These are phyloP conservation scores for Danaus chrysippus DNA, from an alignment of 2,888 invertebrate species.

Conservation along the genomic window DNA sequence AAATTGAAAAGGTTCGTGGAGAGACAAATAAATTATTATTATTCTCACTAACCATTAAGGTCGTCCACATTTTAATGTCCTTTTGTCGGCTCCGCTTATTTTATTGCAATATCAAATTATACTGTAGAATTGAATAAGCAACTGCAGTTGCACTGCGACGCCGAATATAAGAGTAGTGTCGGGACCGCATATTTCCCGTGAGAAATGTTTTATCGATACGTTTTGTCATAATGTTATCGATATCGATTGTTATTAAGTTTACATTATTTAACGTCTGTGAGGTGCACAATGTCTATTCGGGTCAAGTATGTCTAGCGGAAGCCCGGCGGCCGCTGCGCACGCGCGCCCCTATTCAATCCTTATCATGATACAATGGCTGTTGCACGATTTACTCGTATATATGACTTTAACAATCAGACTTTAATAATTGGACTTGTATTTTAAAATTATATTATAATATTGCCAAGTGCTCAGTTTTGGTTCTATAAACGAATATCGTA, in stretches of 20 bases:
- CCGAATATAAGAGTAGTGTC: conserved; percentile 24
- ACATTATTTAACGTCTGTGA: conserved; percentile 20
- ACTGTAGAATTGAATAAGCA: conserved; percentile 22
- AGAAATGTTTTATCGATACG: conserved; percentile 37
- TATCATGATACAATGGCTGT: conserved; percentile 43
- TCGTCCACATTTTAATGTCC: too few relatives aligned
- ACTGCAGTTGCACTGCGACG: conserved; percentile 23
- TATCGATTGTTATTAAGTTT: conserved; percentile 1
- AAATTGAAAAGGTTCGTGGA: too few relatives aligned
- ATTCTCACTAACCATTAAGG: too few relatives aligned
- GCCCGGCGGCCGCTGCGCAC: conserved; percentile 53
- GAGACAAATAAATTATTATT: too few relatives aligned
- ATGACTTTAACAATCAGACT: conserved; percentile 22
- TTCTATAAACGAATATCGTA: too few relatives aligned
- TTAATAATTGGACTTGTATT: conserved; percentile 2
- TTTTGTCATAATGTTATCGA: background rate
- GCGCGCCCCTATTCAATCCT: conserved; percentile 60
- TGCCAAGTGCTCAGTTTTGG: background rate
- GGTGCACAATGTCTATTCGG: conserved; percentile 49
- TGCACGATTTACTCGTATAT: conserved; percentile 31
- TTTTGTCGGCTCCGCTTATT: too few relatives aligned
- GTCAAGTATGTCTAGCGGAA: conserved; percentile 73
- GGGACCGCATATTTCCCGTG: conserved; percentile 42
- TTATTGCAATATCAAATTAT: too few relatives aligned
- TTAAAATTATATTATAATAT: background rate